A percentile compares a stretch with the other conserved stretches of the same genome.
These are phyloP conservation scores for Cassiopea xamachana DNA, from an alignment of 30 jellyfish, hydroid and myxozoan species.

Conservation along the genomic window DNA sequence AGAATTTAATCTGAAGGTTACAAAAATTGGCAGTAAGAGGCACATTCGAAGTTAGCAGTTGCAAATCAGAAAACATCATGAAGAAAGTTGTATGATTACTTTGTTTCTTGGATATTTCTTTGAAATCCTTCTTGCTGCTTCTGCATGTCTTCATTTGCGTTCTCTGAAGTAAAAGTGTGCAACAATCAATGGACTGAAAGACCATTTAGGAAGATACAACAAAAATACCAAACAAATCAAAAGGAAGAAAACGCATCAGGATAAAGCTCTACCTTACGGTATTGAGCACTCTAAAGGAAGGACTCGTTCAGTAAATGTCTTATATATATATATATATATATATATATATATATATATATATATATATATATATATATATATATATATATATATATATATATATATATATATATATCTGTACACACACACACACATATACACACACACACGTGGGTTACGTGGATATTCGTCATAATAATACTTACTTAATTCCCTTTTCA, in stretches of 20 bases:
- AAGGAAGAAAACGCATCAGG: not conserved
- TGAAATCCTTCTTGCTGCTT: constrained; percentile 80
- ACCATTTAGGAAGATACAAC: not conserved
- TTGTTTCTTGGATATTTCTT: constrained; percentile 59
- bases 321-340: too few relatives aligned
- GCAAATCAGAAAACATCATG: not conserved
- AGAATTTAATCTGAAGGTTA: too few relatives aligned
- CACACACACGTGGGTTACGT: too few relatives aligned
- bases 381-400: too few relatives aligned
- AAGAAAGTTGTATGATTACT: constrained; percentile 6
- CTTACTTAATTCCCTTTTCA: constrained; percentile 83
- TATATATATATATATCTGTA: too few relatives aligned
- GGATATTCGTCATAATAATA: not conserved
- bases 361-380: too few relatives aligned
- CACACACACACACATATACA: too few relatives aligned
- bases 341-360: too few relatives aligned
- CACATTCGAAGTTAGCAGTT: not conserved
- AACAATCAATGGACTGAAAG: not conserved
- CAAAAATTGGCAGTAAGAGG: not conserved
- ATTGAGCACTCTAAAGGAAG: too few relatives aligned
- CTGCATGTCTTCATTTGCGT: constrained; percentile 74
- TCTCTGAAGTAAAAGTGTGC: constrained; percentile 27
- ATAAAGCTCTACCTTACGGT: too few relatives aligned
- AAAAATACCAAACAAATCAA: not conserved
- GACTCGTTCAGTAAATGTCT: too few relatives aligned